Evolutionary conservation across 2,113 vertebrate species (phyloP).

Genomic region (Thomomys bottae): DNA sequence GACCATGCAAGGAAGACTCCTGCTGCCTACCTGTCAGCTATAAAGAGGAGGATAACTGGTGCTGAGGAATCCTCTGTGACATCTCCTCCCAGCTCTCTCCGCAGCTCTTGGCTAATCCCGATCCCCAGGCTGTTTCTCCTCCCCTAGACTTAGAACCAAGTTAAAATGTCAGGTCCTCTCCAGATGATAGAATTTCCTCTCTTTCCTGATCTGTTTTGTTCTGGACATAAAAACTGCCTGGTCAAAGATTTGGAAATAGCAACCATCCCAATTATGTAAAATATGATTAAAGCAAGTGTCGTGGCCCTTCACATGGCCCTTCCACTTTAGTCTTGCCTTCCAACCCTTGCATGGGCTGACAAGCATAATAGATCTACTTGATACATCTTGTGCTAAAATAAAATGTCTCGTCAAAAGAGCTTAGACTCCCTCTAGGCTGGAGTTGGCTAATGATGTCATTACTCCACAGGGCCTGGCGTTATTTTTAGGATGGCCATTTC

Average conservation of each 20-base stretch:
- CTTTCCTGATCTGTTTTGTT: conserved; percentile 57
- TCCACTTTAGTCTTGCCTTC: conserved; percentile 76
- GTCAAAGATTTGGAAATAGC: conserved; percentile 76
- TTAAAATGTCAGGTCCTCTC: background rate
- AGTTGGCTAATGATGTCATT: conserved; percentile 71
- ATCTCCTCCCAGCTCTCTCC: background rate
- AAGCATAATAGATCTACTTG: conserved; percentile 79
- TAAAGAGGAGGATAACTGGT: background rate
- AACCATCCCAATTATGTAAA: conserved; percentile 75
- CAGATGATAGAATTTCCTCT: conserved; percentile 35
- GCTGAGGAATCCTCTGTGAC: background rate
- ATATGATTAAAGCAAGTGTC: conserved; percentile 80
- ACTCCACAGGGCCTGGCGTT: background rate
- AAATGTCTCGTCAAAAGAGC: conserved; percentile 81
- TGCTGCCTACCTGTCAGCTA: background rate
- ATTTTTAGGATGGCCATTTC: conserved; percentile 79
- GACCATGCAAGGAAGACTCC: background rate
- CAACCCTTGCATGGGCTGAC: conserved; percentile 79
- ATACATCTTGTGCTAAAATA: conserved; percentile 70
- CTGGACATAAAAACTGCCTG: conserved; percentile 69
- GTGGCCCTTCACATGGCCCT: conserved; percentile 51
- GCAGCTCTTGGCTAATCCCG: conserved; percentile 5
- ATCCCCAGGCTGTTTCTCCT: background rate
- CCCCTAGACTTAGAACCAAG: background rate
- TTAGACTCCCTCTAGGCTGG: conserved; percentile 74